These are phyloP conservation scores for Drosophila melanica DNA, from an alignment of 1,140 invertebrate genomes.

Conservation along the genomic window DNA sequence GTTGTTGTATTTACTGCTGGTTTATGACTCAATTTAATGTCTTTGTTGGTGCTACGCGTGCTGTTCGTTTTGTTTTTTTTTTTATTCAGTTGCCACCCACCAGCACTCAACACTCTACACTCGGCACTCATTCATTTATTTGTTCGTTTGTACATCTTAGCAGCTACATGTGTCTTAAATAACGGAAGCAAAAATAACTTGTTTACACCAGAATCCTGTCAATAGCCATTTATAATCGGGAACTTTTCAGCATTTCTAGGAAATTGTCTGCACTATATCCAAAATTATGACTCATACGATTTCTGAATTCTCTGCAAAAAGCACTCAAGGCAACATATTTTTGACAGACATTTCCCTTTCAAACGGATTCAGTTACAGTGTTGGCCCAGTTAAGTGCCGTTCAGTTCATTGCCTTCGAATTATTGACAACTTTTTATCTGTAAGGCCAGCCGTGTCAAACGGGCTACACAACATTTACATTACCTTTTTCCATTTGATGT, in stretches of 20 bases:
- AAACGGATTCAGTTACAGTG: conserved; percentile 24
- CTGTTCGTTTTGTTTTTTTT: conserved; percentile 49
- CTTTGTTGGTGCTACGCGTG: conserved; percentile 71
- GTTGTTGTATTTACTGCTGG: conserved; percentile 45
- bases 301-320: no score
- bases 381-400: background rate
- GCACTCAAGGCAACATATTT: conserved; percentile 13
- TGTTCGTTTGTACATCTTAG: conserved; percentile 36
- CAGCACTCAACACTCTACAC: conserved; percentile 26
- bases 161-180: conserved; percentile 33
- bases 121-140: conserved; percentile 19
- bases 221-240: conserved; percentile 27
- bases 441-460: conserved; percentile 11
- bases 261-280: conserved; percentile 23
- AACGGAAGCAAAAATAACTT: conserved; percentile 46
- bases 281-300: conserved; percentile 24
- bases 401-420: background rate
- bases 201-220: conserved; percentile 36
- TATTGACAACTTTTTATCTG: conserved; percentile 6
- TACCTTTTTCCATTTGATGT: conserved; percentile 30
- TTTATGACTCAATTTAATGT: conserved; percentile 81
- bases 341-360: background rate
- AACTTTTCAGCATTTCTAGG: conserved; percentile 18
- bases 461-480: conserved; percentile 63
- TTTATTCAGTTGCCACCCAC: conserved; percentile 53